Evolutionary conservation across 2,888 invertebrate genomes (phyloP).

Genomic region (Scotopteryx bipunctaria): DNA sequence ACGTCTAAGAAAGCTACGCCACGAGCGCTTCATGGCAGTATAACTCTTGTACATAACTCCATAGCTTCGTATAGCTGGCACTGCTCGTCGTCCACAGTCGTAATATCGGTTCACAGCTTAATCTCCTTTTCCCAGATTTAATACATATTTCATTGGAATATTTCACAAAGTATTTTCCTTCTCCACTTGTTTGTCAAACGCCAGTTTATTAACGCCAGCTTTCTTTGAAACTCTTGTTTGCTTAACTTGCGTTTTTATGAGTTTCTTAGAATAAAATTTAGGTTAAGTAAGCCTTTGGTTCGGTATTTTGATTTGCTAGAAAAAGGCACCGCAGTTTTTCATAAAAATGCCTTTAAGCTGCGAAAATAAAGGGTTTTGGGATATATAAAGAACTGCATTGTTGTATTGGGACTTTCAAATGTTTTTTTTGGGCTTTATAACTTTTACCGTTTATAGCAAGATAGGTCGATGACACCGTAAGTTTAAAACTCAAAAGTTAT

Average conservation of each 20-base stretch:
- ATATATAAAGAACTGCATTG: neutral
- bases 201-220: constrained; percentile 61
- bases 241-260: constrained; percentile 32
- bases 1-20: no score
- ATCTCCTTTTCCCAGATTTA: constrained; percentile 73
- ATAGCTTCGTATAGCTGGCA: constrained; percentile 11
- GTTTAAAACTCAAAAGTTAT: no score
- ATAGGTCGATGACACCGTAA: no score
- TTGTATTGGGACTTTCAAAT: neutral
- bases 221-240: constrained; percentile 41
- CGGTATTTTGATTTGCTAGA: constrained; percentile 11
- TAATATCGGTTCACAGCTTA: constrained; percentile 71
- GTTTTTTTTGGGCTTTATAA: no score
- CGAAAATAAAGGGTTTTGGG: neutral
- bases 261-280: constrained; percentile 21
- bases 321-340: neutral
- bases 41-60: no score
- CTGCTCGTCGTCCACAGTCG: constrained; percentile 30
- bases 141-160: constrained; percentile 81
- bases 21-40: no score
- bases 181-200: constrained; percentile 67
- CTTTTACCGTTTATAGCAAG: no score
- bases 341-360: neutral
- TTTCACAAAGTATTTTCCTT: constrained; percentile 63
- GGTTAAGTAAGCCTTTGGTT: constrained; percentile 25